Base-by-base conservation (phyloP, 2,797 vertebrate species). In the Balearica regulorum region DNA sequence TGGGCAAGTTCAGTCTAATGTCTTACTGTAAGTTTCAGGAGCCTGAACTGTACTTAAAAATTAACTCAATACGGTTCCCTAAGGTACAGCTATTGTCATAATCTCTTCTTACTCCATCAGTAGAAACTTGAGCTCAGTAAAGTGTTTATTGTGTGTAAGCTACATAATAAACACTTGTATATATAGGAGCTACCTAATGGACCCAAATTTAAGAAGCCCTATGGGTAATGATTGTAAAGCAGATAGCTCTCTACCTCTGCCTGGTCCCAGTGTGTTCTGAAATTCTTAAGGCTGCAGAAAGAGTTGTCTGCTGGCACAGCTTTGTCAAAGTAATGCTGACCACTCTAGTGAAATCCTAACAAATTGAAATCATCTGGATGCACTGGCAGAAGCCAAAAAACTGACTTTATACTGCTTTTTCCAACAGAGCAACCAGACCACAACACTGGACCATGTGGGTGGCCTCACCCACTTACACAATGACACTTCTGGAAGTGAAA, bases 321-420 rank as follows among this genome's bases (percentile, higher is more conserved):
- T 94, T 95, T 95, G 88, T 96, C 82, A 86, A 84, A 95, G 71
- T 95, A 96, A 96, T 95, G 93, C 96, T 98, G 97, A 97, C 97
- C 96, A 88, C 94, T 97, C 66, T 79, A 96, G 92, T 95, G 93
- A 89, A 97, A 98, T 97, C 90, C 81, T 87, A 81, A 96, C 95
- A 98, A 98, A 98, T 97, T 97, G 96, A 96, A 98, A 97, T 97
- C 97, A 97, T 98, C 97, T 98, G 97, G 88, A 85, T 97, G 75
- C 37, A 37, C 90, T 94, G 92, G 83, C 94, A 97, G 96, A 90
- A 95, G 85, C 94, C 75, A 96, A 95, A 95, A 97, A 95, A 25
- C 69, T 95, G 88, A 95, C 89, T 97, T 95, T 97, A 93, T 94
- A 91, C 68, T 73, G 49, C 83, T 94, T 97, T 95, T 98, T 97